Evolutionary conservation across 1,140 invertebrate genomes (phyloP).

Genomic region (Druon quercuslanigerum): DNA sequence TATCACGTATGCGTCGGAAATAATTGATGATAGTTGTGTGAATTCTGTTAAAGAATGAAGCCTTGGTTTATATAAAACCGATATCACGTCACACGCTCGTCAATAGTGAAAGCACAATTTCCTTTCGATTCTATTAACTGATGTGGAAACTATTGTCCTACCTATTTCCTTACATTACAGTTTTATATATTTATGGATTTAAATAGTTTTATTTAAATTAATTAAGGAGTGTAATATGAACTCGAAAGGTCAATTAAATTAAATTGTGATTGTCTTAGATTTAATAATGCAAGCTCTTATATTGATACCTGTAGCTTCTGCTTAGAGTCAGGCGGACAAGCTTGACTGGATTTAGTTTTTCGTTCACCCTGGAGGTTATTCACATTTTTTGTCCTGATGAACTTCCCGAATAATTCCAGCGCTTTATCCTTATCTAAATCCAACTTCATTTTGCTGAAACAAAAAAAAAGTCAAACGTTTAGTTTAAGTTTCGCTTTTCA

Average conservation of each 20-base stretch:
- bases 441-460: slow-evolving; percentile 76
- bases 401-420: slow-evolving; percentile 83
- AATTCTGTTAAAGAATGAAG: neutral
- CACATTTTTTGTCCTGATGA: slow-evolving; percentile 87
- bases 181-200: too few species aligned
- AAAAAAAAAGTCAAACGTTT: slow-evolving; percentile 7
- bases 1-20: neutral
- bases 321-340: slow-evolving; percentile 76
- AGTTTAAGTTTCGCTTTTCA: neutral
- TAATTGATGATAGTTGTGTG: neutral
- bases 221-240: too few species aligned
- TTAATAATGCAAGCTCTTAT: neutral
- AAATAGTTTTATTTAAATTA: too few species aligned
- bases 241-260: too few species aligned
- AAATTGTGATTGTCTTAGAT: too few species aligned
- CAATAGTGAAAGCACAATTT: neutral
- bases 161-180: too few species aligned
- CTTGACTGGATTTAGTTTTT: slow-evolving; percentile 67
- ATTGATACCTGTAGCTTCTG: slow-evolving; percentile 80
- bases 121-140: neutral
- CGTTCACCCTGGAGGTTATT: slow-evolving; percentile 80
- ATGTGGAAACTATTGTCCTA: neutral
- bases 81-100: neutral
- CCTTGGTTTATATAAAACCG: neutral
- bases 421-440: slow-evolving; percentile 78